phyloP scores from a whole-genome alignment of 92 coral and sea anemone genomes.

The Zoanthus sansibaricus region DNA sequence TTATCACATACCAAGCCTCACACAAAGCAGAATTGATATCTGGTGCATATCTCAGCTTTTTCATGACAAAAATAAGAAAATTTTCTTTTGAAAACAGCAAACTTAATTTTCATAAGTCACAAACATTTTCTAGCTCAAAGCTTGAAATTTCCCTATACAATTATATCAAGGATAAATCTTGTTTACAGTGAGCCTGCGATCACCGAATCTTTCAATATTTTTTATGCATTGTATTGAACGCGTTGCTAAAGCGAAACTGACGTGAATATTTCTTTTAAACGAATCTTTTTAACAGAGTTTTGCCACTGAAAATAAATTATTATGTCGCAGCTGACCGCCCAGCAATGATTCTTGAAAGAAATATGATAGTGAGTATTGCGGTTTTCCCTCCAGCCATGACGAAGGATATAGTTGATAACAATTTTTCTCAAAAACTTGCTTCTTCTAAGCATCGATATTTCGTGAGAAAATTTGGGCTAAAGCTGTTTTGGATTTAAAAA shows the following conservation, averaged over 20 bases:
- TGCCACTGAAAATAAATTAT: constrained; percentile 12
- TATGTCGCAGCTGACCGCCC: constrained; percentile 19
- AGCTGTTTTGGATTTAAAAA: neutral
- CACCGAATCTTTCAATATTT: constrained; percentile 1
- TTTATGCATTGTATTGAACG: neutral
- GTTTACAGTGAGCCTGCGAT: constrained; percentile 50
- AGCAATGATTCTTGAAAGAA: constrained; percentile 16
- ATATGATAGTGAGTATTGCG: constrained; percentile 21
- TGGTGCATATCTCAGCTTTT: constrained; percentile 6
- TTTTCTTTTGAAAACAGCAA: neutral
- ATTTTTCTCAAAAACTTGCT: neutral
- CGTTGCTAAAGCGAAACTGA: neutral
- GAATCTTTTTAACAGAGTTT: neutral
- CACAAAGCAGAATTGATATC: constrained; percentile 17
- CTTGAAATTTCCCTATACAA: neutral
- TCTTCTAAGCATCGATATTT: neutral
- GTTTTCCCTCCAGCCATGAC: constrained; percentile 27
- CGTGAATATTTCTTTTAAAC: neutral
- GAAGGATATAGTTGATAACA: neutral
- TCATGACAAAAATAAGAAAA: constrained; percentile 6
- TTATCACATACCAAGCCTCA: constrained; percentile 22
- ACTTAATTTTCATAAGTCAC: neutral
- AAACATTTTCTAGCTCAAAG: neutral
- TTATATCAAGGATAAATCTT: neutral
- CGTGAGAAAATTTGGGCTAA: neutral